Evolutionary conservation across 53 echinoderm and acorn worm species (phyloP), one percentile per base, ranked within the genome.

Genomic region (Antedon mediterranea): DNA sequence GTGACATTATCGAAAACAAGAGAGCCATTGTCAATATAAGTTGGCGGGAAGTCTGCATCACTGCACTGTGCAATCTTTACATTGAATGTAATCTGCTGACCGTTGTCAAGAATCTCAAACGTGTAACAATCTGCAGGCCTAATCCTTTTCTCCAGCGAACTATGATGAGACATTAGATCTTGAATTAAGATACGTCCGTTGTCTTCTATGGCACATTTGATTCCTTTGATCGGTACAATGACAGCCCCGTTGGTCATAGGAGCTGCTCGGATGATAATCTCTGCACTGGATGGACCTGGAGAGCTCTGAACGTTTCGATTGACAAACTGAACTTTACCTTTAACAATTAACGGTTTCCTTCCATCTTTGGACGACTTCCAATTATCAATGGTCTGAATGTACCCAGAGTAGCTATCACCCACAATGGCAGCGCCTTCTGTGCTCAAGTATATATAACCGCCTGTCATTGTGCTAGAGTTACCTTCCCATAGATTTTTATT

Each of bases 391-490:
- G 88, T 85, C 32, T 90, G 91, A 33, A 90, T 30, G 28, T 79
- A 88, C 0, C 84, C 87, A 0, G 85, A 84, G 30, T 75, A 13
- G 27, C 43, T 74, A 5, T 31, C 30, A 29, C 88, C 91, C 32
- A 83, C 85, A 57, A 90, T 85, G 0, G 85, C 91, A 0, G 80
- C 83, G 30, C 87, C 72, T 18, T 87, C 83, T 13, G 87, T 78
- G 34, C 91, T 90, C 14, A 90, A 43, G 41, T 85, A 88, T 15
- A 85, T 88, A 75, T 88, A 83, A 78, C 85, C 86, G 3, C 75
- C 32, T 30, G 43, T 81, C 0, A 31, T 9, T 15, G 28, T 71
- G 28, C 73, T 73, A 71, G 30, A 42, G 42, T 80, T 75, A 28
- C 76, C 70, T 31, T 79, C 30, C 91, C 91, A 90, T 29, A 77